A percentile compares a stretch with the other conserved stretches of the same genome.
phyloP scores from a whole-genome alignment of 2,113 vertebrate species.

The Petrocephalus zakoni region DNA sequence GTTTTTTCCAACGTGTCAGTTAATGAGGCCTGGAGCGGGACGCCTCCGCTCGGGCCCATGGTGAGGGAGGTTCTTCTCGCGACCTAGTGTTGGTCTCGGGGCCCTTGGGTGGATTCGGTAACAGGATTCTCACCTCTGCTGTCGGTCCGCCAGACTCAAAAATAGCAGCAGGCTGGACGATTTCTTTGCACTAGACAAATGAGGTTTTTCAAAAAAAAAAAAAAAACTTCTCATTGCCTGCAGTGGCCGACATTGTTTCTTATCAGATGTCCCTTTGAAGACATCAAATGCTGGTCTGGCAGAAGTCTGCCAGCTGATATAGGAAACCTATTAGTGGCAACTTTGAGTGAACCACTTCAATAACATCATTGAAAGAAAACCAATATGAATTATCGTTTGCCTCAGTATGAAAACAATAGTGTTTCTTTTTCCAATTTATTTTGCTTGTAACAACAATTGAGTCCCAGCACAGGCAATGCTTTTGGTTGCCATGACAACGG shows the following conservation, averaged over 20 bases:
- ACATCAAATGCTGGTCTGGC: background rate
- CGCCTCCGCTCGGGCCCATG: background rate
- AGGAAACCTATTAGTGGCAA: constrained; percentile 20
- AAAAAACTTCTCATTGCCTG: constrained; percentile 17
- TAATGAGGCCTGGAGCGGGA: background rate
- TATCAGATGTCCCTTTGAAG: constrained; percentile 33
- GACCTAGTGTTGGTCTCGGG: background rate
- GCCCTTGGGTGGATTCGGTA: background rate
- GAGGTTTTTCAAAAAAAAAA: constrained; percentile 24
- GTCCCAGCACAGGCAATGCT: background rate
- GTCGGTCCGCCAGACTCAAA: constrained; percentile 10
- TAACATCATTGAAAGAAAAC: constrained; percentile 19
- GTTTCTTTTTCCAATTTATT: constrained; percentile 7
- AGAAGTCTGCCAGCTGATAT: background rate
- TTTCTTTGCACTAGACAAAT: constrained; percentile 30
- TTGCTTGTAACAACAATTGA: background rate
- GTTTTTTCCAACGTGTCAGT: background rate
- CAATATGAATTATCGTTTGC: constrained; percentile 4
- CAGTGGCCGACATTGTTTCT: constrained; percentile 8
- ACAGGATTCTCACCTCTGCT: background rate
- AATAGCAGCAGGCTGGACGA: constrained; percentile 22
- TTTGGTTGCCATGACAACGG: constrained; percentile 1
- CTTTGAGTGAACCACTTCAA: constrained; percentile 4
- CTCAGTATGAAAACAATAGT: constrained; percentile 13
- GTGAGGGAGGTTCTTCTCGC: background rate